Base-by-base conservation (phyloP, 2,797 vertebrate genomes). In the Hirundo rustica region DNA sequence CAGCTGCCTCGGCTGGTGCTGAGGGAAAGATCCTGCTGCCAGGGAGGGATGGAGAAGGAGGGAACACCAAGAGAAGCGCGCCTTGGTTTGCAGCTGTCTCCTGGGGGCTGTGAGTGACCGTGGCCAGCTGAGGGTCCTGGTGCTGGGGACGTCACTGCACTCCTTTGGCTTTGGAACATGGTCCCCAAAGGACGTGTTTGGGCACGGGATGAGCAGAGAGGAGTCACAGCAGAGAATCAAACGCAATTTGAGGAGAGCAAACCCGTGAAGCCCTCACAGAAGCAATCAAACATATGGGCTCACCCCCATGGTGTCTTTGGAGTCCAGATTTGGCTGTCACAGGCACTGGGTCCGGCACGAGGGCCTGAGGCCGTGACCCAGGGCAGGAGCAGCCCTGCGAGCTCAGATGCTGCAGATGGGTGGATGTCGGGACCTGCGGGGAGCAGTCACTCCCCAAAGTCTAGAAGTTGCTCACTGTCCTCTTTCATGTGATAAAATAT, bases 201-300 rank as follows among this genome's bases (percentile, higher is more conserved):
- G 18, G 17, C 9, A 44, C 0, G 0, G 71, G 17, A 2, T 4
- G 21, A 34, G 50, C 64, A 40, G 72, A 18, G 81, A 48, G 44
- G 22, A 51, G 7, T 7, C 29, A 16, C 60, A 3, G n/a, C 29
- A 16, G 60, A 3, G n/a, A 20, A 8, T 11, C 36, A 42, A 27
- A 29, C 25, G 19, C 29, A 3, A 5, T 12, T 7, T 26, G 45
- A 22, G 58, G 9, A 38, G 13, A 29, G 7, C 12, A 71, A 10
- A 77, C 2, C 2, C 5, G 5, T 9, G 45, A 11, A 30, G n/a
- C 6, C 14, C 8, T 18, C 16, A 25, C 19, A 30, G 36, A 10
- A 0, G 2, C 16, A 44, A 11, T 7, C 23, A n/a, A 8, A 18
- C 9, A 1, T 2, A 13, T 0, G 2, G 18, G 7, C 9, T 67